Conservation (phyloP, 2,797 vertebrate species). For the Rousettus madagascariensis region DNA sequence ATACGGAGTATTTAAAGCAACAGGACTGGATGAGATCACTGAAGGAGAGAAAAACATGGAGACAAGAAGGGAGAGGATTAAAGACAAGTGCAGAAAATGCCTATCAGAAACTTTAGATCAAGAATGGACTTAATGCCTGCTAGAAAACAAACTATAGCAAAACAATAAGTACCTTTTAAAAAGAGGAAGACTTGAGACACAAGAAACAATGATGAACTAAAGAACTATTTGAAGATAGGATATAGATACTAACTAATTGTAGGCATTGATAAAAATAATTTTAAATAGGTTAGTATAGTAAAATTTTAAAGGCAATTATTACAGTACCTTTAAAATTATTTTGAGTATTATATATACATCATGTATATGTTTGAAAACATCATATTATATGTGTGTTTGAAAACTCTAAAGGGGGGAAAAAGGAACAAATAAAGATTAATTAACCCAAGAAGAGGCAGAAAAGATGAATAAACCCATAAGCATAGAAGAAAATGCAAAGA, state of each 20-base stretch:
- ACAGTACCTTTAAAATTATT: not conserved
- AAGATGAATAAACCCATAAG: not conserved
- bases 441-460: not conserved
- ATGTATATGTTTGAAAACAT: not conserved
- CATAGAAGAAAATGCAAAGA: not conserved
- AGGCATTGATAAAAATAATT: not conserved
- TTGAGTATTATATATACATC: not conserved
- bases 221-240: not conserved
- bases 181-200: not conserved
- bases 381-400: not conserved
- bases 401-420: not conserved
- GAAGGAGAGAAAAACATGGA: not conserved
- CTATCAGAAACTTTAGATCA: not conserved
- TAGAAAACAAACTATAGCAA: not conserved
- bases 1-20: not conserved
- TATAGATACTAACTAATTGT: not conserved
- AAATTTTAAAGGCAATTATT: not conserved
- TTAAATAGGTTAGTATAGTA: not conserved
- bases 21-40: too few species aligned
- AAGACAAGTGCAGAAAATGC: not conserved
- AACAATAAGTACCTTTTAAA: not conserved
- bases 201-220: not conserved
- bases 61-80: not conserved
- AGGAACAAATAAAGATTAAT: not conserved
- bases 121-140: not conserved